Evolutionary conservation across 2,113 vertebrate species (phyloP).

Genomic region (Passer montanus): DNA sequence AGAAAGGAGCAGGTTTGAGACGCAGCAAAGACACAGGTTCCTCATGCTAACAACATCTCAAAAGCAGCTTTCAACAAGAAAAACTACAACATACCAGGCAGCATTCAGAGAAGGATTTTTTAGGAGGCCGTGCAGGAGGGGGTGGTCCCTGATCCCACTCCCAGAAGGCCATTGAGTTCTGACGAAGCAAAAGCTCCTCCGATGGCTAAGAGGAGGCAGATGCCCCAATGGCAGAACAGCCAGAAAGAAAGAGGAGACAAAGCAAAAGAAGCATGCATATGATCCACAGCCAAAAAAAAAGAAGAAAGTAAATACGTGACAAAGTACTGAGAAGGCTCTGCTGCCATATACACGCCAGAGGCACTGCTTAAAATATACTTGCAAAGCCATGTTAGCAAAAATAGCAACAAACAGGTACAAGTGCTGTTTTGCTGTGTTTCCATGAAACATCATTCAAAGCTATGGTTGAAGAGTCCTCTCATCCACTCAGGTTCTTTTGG

Average conservation of each 20-base stretch:
- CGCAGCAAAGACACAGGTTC: neutral
- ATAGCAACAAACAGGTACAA: neutral
- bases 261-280: constrained; percentile 80
- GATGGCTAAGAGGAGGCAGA: constrained; percentile 79
- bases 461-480: neutral
- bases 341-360: neutral
- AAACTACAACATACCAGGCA: constrained; percentile 93
- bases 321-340: constrained; percentile 18
- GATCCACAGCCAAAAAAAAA: constrained; percentile 52
- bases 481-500: neutral
- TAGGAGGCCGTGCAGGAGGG: constrained; percentile 86
- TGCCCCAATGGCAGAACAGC: constrained; percentile 52
- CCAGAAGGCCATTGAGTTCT: constrained; percentile 94
- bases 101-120: constrained; percentile 94
- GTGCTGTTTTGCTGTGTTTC: constrained; percentile 45
- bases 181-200: constrained; percentile 83
- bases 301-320: constrained; percentile 44
- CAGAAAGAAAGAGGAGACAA: constrained; percentile 67
- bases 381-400: constrained; percentile 34
- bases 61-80: constrained; percentile 66
- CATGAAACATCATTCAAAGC: neutral
- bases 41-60: constrained; percentile 22
- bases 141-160: constrained; percentile 89
- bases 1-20: neutral
- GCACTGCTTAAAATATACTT: neutral